Evolutionary conservation across 1,140 invertebrate genomes (phyloP).

Genomic region (Dysdera silvatica): DNA sequence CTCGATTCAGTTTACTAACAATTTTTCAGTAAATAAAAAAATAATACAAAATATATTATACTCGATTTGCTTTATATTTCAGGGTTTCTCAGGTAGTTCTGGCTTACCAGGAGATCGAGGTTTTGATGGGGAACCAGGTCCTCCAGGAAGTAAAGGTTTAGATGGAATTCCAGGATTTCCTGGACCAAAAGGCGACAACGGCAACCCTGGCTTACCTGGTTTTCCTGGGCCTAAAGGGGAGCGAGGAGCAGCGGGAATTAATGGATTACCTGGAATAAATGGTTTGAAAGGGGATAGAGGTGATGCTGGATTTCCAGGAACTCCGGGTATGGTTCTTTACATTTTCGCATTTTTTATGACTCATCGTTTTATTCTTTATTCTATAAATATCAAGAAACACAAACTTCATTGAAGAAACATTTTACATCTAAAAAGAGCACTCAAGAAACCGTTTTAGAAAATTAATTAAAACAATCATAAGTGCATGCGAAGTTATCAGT

Average conservation of each 20-base stretch:
- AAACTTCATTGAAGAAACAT: too few relatives aligned
- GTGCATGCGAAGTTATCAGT: too few relatives aligned
- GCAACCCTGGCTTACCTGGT: constrained; percentile 46
- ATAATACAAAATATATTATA: too few relatives aligned
- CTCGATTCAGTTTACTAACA: too few relatives aligned
- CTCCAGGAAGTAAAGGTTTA: constrained; percentile 51
- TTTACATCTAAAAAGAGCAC: too few relatives aligned
- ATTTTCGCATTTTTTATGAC: too few relatives aligned
- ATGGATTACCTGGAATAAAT: constrained; percentile 12
- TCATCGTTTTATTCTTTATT: too few relatives aligned
- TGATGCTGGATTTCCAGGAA: constrained; percentile 57
- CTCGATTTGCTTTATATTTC: too few relatives aligned
- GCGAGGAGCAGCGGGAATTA: constrained; percentile 45
- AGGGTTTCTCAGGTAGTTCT: constrained; percentile 32
- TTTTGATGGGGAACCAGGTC: constrained; percentile 37
- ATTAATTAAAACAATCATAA: too few relatives aligned
- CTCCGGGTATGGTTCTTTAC: constrained; percentile 58
- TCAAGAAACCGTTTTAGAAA: too few relatives aligned
- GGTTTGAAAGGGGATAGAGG: constrained; percentile 72
- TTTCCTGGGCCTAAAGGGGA: constrained; percentile 40
- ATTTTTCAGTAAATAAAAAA: too few relatives aligned
- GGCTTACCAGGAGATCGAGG: constrained; percentile 49
- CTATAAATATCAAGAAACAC: too few relatives aligned
- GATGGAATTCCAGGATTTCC: constrained; percentile 58
- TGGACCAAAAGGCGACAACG: constrained; percentile 41